phyloP scores from a whole-genome alignment of 2,888 invertebrate genomes.

The Dryobota labecula region DNA sequence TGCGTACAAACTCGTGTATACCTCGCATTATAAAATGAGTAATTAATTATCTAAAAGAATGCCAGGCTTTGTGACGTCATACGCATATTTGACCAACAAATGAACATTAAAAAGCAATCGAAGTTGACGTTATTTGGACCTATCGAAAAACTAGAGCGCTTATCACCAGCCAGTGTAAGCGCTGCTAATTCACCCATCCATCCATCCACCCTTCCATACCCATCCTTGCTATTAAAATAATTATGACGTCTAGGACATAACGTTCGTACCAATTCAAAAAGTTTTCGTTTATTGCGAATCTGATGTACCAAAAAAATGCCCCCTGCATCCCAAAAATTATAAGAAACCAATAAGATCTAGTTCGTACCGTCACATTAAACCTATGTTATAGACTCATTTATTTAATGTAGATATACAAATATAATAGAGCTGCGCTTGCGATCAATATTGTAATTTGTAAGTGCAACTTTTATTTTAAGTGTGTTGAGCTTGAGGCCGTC shows the following conservation, averaged over 20 bases:
- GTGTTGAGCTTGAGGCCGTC: not conserved
- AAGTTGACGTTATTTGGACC: not conserved
- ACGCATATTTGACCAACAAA: not conserved
- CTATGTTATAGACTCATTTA: constrained; percentile 45
- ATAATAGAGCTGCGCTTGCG: constrained; percentile 56
- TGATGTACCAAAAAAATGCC: not conserved
- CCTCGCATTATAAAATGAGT: not conserved
- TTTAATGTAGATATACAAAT: constrained; percentile 63
- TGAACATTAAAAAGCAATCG: not conserved
- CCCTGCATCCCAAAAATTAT: not conserved
- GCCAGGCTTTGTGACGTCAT: constrained; percentile 8
- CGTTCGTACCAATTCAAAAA: not conserved
- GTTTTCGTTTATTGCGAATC: not conserved
- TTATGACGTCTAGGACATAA: not conserved
- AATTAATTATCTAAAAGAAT: constrained; percentile 5
- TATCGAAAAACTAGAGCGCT: not conserved
- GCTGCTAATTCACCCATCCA: not conserved
- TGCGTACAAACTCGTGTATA: not conserved
- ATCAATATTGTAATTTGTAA: constrained; percentile 45
- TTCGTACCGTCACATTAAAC: constrained; percentile 36
- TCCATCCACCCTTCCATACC: too few relatives aligned
- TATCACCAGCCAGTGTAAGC: not conserved
- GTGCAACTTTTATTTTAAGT: constrained; percentile 52
- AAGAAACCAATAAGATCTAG: not conserved
- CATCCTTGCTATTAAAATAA: not conserved